Evolutionary conservation across 1,140 invertebrate genomes (phyloP), one percentile per base, ranked within the genome.

Genomic region (Eumeta japonica): DNA sequence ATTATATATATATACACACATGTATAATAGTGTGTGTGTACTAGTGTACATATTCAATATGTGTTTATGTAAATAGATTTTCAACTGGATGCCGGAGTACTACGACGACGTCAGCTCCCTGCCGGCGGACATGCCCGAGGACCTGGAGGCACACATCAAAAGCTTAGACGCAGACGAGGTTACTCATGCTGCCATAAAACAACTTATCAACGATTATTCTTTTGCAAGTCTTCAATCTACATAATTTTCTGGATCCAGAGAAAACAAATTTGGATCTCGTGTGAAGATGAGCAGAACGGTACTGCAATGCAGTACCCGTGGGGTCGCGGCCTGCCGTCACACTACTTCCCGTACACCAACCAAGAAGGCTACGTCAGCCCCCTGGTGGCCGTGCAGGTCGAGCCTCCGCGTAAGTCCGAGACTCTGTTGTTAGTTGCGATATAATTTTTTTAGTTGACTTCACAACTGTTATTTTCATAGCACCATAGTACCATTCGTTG

Each of bases 181-280:
- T n/a, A n/a, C n/a, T n/a, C n/a, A n/a, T n/a, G n/a, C n/a, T n/a
- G n/a, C n/a, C n/a, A n/a, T n/a, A n/a, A n/a, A n/a, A n/a, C n/a
- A n/a, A n/a, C n/a, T n/a, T n/a, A n/a, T n/a, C n/a, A n/a, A n/a
- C n/a, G n/a, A n/a, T n/a, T n/a, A n/a, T n/a, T n/a, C n/a, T n/a
- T n/a, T n/a, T n/a, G n/a, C n/a, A n/a, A n/a, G n/a, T n/a, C n/a
- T n/a, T n/a, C n/a, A n/a, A n/a, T n/a, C n/a, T n/a, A n/a, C n/a
- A n/a, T n/a, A n/a, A n/a, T n/a, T n/a, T n/a, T n/a, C n/a, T n/a
- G n/a, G n/a, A 59, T 59, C 5, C 45, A 83, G 81, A 57, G 72
- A 29, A 65, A 82, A 35, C 81, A 86, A 45, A 76, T 94, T 20
- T 93, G 89, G 88, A 72, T 94, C 3, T 84, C 83, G 1, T 94